A percentile compares a stretch with the other conserved stretches of the same genome.
These are phyloP conservation scores for Sula dactylatra DNA, from an alignment of 2,113 vertebrate genomes.

Conservation along the genomic window DNA sequence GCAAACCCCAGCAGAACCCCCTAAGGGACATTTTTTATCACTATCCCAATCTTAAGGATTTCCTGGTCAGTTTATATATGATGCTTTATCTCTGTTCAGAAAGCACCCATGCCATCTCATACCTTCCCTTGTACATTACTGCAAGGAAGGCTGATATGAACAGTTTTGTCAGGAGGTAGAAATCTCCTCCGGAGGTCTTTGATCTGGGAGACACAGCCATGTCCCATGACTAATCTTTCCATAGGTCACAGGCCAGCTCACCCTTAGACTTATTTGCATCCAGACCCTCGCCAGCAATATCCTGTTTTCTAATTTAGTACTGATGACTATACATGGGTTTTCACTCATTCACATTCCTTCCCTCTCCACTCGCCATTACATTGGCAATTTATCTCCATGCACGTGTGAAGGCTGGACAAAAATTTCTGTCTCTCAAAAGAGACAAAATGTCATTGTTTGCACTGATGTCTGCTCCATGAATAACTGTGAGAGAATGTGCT, in stretches of 20 bases:
- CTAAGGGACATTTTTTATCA: background rate
- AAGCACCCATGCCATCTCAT: background rate
- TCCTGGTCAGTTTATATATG: background rate
- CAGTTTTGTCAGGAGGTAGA: background rate
- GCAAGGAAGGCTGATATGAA: background rate
- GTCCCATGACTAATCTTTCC: background rate
- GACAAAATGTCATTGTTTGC: constrained; percentile 19
- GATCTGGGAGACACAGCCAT: background rate
- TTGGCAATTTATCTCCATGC: background rate
- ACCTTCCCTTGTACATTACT: background rate
- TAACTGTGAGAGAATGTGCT: background rate
- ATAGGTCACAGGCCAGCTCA: background rate
- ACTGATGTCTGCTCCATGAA: background rate
- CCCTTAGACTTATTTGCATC: background rate
- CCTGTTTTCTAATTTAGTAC: constrained; percentile 46
- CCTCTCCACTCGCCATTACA: background rate
- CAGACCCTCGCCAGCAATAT: constrained; percentile 18
- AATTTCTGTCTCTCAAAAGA: background rate
- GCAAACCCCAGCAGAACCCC: background rate
- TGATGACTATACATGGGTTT: background rate
- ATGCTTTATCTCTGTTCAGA: background rate
- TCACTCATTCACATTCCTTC: background rate
- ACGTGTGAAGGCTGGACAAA: background rate
- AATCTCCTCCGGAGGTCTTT: background rate
- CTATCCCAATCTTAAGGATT: background rate